These are phyloP conservation scores for Volucella bombylans DNA, from an alignment of 2,888 invertebrate species.

Conservation along the genomic window DNA sequence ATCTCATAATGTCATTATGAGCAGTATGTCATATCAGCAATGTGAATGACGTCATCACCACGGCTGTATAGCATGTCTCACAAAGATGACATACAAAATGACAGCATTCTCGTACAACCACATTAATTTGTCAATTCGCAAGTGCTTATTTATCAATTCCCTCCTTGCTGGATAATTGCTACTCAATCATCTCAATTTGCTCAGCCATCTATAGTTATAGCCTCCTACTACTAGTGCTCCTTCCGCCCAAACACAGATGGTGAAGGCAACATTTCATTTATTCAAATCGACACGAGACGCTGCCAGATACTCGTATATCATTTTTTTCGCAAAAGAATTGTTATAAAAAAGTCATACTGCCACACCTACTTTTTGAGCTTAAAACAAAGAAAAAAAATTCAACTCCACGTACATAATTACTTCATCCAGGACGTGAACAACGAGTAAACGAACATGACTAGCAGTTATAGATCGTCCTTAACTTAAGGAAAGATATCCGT, in stretches of 20 bases:
- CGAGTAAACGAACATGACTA: constrained; percentile 44
- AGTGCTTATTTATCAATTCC: constrained; percentile 28
- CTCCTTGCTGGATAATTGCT: constrained; percentile 56
- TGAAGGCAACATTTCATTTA: constrained; percentile 15
- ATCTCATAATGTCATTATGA: too few species aligned
- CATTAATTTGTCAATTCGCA: constrained; percentile 48
- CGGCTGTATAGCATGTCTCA: background rate
- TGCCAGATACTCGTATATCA: background rate
- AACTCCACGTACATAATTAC: constrained; percentile 56
- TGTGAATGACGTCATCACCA: too few species aligned
- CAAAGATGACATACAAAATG: background rate
- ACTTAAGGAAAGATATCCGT: constrained; percentile 31
- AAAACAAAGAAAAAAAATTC: constrained; percentile 52
- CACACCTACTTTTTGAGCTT: constrained; percentile 54
- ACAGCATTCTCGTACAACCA: constrained; percentile 18
- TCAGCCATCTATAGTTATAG: too few species aligned
- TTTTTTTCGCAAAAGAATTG: background rate
- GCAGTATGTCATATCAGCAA: too few species aligned
- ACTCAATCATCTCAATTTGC: constrained; percentile 17
- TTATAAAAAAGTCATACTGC: constrained; percentile 56
- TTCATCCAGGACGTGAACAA: constrained; percentile 44
- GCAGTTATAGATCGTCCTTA: constrained; percentile 45
- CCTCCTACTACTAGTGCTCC: too few species aligned
- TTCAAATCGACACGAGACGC: constrained; percentile 14
- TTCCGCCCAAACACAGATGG: constrained; percentile 31